These are phyloP conservation scores for Amniataba percoides DNA, from an alignment of 2,797 vertebrate species.

Conservation along the genomic window DNA sequence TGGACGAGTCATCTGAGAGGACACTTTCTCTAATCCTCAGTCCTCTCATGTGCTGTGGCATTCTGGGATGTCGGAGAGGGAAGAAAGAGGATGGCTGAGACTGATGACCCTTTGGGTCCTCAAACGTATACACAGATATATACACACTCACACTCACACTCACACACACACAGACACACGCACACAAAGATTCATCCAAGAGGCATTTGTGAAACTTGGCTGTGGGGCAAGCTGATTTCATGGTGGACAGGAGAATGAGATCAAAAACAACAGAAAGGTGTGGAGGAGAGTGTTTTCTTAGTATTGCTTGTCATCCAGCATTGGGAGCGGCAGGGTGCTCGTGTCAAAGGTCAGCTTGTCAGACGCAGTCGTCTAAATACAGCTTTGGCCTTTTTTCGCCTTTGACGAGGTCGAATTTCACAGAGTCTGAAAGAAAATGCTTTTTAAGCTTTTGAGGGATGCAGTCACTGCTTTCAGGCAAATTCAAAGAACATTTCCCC, in stretches of 20 bases:
- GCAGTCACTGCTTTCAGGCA: background rate
- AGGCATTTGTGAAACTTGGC: slow-evolving; percentile 44
- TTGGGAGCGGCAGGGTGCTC: slow-evolving; percentile 45
- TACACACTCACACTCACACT: background rate
- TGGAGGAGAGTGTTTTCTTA: slow-evolving; percentile 77
- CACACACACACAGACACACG: slow-evolving; percentile 15
- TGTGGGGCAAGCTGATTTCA: slow-evolving; percentile 72
- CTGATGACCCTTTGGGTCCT: slow-evolving; percentile 66
- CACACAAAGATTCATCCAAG: slow-evolving; percentile 28
- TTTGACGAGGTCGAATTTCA: slow-evolving; percentile 63
- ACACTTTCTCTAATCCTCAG: slow-evolving; percentile 83
- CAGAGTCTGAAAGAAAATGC: slow-evolving; percentile 18
- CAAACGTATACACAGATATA: slow-evolving; percentile 2
- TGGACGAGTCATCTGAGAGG: slow-evolving; percentile 83
- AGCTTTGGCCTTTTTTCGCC: slow-evolving; percentile 62
- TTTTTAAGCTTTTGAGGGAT: slow-evolving; percentile 7
- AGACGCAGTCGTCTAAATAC: slow-evolving; percentile 54
- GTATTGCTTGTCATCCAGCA: slow-evolving; percentile 65
- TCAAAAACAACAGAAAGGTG: slow-evolving; percentile 81
- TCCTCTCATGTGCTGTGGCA: slow-evolving; percentile 78
- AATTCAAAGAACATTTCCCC: background rate
- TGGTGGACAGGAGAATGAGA: slow-evolving; percentile 61
- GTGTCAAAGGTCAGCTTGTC: slow-evolving; percentile 75
- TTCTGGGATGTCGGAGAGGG: slow-evolving; percentile 70
- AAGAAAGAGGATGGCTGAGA: slow-evolving; percentile 69